Evolutionary conservation across 1,140 invertebrate genomes (phyloP).

Genomic region (Brachionus paranguensis): DNA sequence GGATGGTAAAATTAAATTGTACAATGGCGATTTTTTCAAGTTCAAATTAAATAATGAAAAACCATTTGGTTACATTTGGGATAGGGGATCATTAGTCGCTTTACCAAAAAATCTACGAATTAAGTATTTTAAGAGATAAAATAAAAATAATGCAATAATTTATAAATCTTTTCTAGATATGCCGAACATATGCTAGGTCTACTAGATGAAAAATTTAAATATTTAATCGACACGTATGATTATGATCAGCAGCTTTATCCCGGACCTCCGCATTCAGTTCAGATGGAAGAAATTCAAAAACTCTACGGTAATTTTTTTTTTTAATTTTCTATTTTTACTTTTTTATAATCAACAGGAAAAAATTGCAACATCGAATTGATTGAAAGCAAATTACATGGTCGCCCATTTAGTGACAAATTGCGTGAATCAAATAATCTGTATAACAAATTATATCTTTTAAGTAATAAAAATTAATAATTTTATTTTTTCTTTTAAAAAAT

Average conservation of each 20-base stretch:
- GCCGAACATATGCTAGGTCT: neutral
- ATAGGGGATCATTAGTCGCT: constrained; percentile 23
- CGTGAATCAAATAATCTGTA: neutral
- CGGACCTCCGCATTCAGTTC: constrained; percentile 13
- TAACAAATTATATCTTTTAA: constrained; percentile 9
- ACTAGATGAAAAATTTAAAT: neutral
- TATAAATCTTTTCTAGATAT: neutral
- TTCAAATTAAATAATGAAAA: neutral
- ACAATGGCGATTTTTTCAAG: constrained; percentile 35
- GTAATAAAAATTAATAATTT: neutral
- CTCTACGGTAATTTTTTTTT: neutral
- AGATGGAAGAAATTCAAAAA: neutral
- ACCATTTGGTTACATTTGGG: constrained; percentile 15
- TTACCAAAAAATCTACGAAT: neutral
- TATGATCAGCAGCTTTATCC: constrained; percentile 15
- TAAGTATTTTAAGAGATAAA: neutral
- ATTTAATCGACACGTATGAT: constrained; percentile 18
- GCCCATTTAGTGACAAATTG: neutral
- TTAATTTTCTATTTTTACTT: neutral
- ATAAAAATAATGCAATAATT: neutral
- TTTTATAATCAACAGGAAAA: neutral
- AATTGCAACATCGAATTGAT: neutral
- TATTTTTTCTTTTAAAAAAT: too few relatives aligned
- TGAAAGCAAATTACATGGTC: neutral
- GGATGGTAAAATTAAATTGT: neutral